Base-by-base conservation (phyloP, 2,888 invertebrate genomes). In the Chouioia cunea region DNA sequence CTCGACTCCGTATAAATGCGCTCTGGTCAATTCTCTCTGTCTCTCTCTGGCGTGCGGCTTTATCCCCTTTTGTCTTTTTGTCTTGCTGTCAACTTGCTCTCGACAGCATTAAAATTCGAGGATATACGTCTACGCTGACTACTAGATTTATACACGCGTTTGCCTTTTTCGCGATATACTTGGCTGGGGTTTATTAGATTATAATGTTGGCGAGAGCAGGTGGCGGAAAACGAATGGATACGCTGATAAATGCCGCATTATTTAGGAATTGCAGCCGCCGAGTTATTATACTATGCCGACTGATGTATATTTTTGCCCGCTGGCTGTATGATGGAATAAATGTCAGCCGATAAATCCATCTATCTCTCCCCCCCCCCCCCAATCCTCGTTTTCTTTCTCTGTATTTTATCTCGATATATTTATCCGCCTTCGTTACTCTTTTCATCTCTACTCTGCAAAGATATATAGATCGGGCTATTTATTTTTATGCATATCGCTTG, bases 1-100 rank as follows among this genome's bases (percentile, higher is more conserved):
- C 53, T 56, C 52, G 56, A 14, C 46, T 47, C 23, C 50, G 54
- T 54, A 65, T 68, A 69, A 73, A 73, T 63, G 65, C 58, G 58
- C 63, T 65, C 69, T 69, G 57, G 56, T 52, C 64, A 64, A 53
- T 59, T 48, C 23, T 56, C 53, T 48, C 64, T 54, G 10, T 46
- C 22, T 58, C 58, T 44, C 43, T 50, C 36, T 44, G n/a, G 43
- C 46, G 46, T 14, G 54, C 48, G 53, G 46, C 23, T 14, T 16
- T 36, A 23, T 70, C 23, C 18, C 22, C 64, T 64, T 36, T 44
- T 57, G 27, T 62, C 62, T 65, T 65, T 70, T 65, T 70, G 60
- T 56, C 56, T 50, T 47, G 60, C 56, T 50, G 56, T 70, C 56
- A 60, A 65, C 60, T 58, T 43, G 47, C 48, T 14, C 44, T 66